These are phyloP conservation scores for Archips xylosteana DNA, from an alignment of 2,888 invertebrate species.

Conservation along the genomic window DNA sequence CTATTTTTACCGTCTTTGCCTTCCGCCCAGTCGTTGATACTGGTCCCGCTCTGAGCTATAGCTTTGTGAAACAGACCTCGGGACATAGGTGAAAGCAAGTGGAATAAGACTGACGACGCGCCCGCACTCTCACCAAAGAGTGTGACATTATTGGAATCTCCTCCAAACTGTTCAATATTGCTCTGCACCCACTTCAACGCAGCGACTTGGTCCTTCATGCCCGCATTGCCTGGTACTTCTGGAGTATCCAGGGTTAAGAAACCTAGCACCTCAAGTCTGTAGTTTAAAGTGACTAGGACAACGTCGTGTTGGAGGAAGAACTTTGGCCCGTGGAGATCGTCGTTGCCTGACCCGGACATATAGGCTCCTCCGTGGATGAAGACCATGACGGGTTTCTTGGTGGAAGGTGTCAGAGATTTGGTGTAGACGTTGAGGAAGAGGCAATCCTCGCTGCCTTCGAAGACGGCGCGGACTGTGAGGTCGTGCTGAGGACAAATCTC, in stretches of 20 bases:
- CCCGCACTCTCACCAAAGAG: slow-evolving; percentile 58
- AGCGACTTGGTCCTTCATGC: slow-evolving; percentile 51
- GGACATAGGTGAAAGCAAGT: slow-evolving; percentile 57
- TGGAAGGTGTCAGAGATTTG: slow-evolving; percentile 33
- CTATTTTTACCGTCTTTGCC: slow-evolving; percentile 41
- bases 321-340: slow-evolving; percentile 53
- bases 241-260: slow-evolving; percentile 46
- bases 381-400: slow-evolving; percentile 56
- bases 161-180: slow-evolving; percentile 46
- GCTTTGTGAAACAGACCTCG: slow-evolving; percentile 52
- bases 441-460: slow-evolving; percentile 53
- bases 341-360: slow-evolving; percentile 51
- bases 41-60: slow-evolving; percentile 52
- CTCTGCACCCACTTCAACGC: slow-evolving; percentile 48
- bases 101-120: slow-evolving; percentile 53
- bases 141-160: slow-evolving; percentile 49
- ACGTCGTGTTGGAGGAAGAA: slow-evolving; percentile 56
- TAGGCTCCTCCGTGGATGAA: slow-evolving; percentile 60
- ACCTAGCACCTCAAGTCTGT: slow-evolving; percentile 53
- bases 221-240: slow-evolving; percentile 52
- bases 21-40: slow-evolving; percentile 46
- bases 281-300: slow-evolving; percentile 57
- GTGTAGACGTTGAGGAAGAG: slow-evolving; percentile 54
- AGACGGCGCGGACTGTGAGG: slow-evolving; percentile 36
- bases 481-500: slow-evolving; percentile 51